These are phyloP conservation scores for Burhinus oedicnemus DNA, from an alignment of 2,113 vertebrate species.

Conservation along the genomic window DNA sequence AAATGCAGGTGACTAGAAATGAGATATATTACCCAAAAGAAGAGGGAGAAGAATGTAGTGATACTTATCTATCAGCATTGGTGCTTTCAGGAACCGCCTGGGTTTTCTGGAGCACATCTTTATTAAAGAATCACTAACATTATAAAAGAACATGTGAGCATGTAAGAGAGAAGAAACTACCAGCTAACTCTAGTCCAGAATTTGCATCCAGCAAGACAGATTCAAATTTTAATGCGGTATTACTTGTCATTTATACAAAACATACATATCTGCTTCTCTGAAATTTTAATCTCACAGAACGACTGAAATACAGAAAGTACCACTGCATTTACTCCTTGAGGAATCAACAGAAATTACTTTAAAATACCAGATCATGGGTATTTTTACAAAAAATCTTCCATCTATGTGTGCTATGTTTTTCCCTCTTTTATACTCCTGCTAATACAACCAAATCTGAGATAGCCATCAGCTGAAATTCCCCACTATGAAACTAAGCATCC, in stretches of 20 bases:
- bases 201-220: background rate
- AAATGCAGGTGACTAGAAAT: background rate
- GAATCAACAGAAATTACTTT: background rate
- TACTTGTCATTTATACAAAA: background rate
- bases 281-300: background rate
- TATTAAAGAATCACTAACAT: background rate
- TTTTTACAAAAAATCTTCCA: background rate
- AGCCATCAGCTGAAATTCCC: constrained; percentile 7
- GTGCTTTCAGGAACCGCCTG: background rate
- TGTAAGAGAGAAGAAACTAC: background rate
- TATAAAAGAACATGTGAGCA: background rate
- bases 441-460: background rate
- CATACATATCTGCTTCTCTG: background rate
- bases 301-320: background rate
- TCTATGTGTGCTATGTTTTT: background rate
- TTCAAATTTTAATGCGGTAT: background rate
- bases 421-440: background rate
- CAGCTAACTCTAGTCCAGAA: background rate
- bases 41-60: background rate
- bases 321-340: background rate
- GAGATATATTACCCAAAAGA: background rate
- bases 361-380: background rate
- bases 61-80: background rate
- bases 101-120: background rate
- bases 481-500: background rate